phyloP scores from a whole-genome alignment of 2,888 invertebrate species.

The Lacanobia wlatinum region DNA sequence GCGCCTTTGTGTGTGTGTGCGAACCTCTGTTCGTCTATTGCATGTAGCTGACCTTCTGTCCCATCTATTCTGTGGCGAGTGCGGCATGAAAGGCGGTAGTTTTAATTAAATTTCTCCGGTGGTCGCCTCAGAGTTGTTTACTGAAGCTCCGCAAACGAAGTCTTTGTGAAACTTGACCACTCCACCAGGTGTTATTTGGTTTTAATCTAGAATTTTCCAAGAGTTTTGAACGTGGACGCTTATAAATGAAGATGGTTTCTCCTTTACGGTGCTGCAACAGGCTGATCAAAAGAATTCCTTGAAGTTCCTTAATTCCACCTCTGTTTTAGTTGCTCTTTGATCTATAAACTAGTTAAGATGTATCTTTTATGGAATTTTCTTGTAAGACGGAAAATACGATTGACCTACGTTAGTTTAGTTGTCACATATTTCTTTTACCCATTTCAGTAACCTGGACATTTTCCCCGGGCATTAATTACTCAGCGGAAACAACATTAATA shows the following conservation, averaged over 20 bases:
- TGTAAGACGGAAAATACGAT: not conserved
- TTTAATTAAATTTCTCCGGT: slow-evolving; percentile 70
- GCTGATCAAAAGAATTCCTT: not conserved
- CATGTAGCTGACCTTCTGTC: slow-evolving; percentile 13
- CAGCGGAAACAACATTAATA: slow-evolving; percentile 54
- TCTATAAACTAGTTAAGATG: not conserved
- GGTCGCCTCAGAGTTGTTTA: slow-evolving; percentile 57
- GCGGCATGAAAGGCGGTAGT: slow-evolving; percentile 48
- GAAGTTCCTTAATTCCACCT: not conserved
- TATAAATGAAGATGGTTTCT: not conserved
- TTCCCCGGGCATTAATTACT: slow-evolving; percentile 36
- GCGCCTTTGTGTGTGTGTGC: no score
- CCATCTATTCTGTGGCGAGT: slow-evolving; percentile 3
- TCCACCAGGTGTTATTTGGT: slow-evolving; percentile 48
- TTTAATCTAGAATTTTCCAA: slow-evolving; percentile 46
- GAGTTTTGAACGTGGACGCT: not conserved
- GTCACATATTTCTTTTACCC: not conserved
- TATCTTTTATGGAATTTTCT: not conserved
- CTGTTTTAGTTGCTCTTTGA: not conserved
- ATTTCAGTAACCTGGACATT: slow-evolving; percentile 42
- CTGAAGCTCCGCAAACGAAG: slow-evolving; percentile 49
- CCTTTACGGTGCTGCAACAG: not conserved
- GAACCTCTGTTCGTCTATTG: not conserved
- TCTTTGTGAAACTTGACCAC: slow-evolving; percentile 60
- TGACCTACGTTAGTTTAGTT: not conserved